Evolutionary conservation across 1,140 invertebrate species (phyloP).

Genomic region (Ladona fulva): DNA sequence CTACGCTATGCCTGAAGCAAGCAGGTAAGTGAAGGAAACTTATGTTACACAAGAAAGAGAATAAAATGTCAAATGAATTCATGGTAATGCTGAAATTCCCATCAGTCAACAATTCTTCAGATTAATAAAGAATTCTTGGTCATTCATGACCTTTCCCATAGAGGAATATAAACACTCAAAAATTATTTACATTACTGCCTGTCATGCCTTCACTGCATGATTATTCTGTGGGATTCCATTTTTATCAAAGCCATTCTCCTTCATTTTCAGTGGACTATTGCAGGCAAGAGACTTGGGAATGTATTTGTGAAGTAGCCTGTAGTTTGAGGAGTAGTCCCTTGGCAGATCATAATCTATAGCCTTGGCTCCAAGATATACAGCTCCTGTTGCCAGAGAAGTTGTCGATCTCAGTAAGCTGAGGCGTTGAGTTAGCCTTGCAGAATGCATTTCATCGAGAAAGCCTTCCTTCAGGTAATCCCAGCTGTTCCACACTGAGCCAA

Average conservation of each 20-base stretch:
- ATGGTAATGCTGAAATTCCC: too few species aligned
- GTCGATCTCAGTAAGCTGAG: conserved; percentile 55
- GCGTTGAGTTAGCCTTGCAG: conserved; percentile 24
- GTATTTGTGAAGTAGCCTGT: conserved; percentile 42
- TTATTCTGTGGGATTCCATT: not conserved
- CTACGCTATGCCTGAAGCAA: too few species aligned
- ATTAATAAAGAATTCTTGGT: too few species aligned
- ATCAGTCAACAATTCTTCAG: too few species aligned
- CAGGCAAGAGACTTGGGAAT: not conserved
- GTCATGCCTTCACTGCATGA: not conserved
- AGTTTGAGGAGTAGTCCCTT: conserved; percentile 45
- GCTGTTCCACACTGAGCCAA: conserved; percentile 93
- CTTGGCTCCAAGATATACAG: conserved; percentile 64
- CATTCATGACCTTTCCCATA: too few species aligned
- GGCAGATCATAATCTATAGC: conserved; percentile 39
- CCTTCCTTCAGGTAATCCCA: conserved; percentile 72
- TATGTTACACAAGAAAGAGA: too few species aligned
- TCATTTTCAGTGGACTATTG: not conserved
- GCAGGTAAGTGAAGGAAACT: too few species aligned
- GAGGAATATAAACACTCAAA: too few species aligned
- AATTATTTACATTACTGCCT: not conserved
- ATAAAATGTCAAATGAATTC: too few species aligned
- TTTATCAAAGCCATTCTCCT: not conserved
- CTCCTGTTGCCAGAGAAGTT: conserved; percentile 58
- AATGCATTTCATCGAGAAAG: conserved; percentile 49